Conservation (phyloP, 1,140 invertebrate species). For the Micrasema minimum region DNA sequence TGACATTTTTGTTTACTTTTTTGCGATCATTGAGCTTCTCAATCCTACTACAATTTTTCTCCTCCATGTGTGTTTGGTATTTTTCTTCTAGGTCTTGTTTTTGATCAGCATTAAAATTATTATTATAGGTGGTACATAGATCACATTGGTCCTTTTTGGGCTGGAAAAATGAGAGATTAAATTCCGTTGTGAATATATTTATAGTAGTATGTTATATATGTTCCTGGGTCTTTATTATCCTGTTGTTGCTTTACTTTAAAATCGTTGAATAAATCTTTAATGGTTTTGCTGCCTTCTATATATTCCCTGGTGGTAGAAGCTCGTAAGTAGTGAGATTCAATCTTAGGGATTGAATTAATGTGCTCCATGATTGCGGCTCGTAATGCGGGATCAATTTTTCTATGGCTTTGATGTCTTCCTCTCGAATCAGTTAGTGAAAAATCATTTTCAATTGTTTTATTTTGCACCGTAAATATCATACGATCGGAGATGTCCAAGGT, state of each 20-base stretch:
- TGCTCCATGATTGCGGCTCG: constrained; percentile 25
- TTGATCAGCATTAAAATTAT: constrained; percentile 52
- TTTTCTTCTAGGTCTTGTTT: constrained; percentile 53
- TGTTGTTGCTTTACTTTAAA: constrained; percentile 53
- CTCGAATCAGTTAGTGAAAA: too few species aligned
- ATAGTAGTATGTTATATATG: constrained; percentile 55
- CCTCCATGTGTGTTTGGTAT: not conserved
- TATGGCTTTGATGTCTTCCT: too few species aligned
- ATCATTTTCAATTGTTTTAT: too few species aligned
- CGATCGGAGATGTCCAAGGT: too few species aligned
- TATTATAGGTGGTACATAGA: constrained; percentile 55
- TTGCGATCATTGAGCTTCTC: constrained; percentile 52
- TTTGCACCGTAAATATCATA: too few species aligned
- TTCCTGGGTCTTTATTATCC: constrained; percentile 47
- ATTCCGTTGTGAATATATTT: constrained; percentile 57
- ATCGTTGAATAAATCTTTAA: constrained; percentile 55
- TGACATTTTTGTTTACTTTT: constrained; percentile 54
- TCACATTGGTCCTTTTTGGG: constrained; percentile 62
- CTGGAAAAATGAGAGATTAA: constrained; percentile 57
- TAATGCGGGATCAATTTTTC: too few species aligned
- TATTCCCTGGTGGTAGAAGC: constrained; percentile 54
- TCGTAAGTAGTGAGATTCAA: constrained; percentile 57
- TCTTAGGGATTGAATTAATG: constrained; percentile 56
- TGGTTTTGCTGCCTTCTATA: constrained; percentile 56
- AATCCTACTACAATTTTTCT: constrained; percentile 36